Base-by-base conservation (phyloP, 92 coral and sea anemone genomes). In the Diadumene lineata region DNA sequence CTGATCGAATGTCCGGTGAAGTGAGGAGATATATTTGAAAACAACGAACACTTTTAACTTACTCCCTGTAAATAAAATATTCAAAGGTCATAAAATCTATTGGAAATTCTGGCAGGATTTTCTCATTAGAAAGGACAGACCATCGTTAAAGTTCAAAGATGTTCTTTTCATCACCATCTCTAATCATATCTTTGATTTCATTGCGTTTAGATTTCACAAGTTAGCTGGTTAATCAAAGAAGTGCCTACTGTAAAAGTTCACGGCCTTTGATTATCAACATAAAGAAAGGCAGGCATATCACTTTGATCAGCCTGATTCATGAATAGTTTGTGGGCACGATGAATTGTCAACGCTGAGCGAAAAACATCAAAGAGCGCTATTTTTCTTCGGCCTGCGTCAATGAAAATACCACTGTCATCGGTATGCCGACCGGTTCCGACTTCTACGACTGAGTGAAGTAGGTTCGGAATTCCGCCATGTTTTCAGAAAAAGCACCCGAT, bases 391-490 rank as follows among this genome's bases (percentile, higher is more conserved):
- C 24, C 26, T 33, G 56, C 77, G 77, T 72, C 77, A 72, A 72
- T 62, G 27, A n/a, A 18, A 61, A 25, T 16, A 11, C 34, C 30
- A 44, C 73, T 18, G 19, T 56, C 55, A 33, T 31, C 64, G 30
- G 30, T 72, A 21, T 56, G 16, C 33, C 10, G 53, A 43, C 31
- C 67, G 66, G 66, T 72, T 72, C 65, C 77, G 77, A 72, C 55
- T 56, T 32, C 34, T 4, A 26, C 73, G 73, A 46, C 48, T 29
- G 57, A 38, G n/a, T 72, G 77, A 30, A 62, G 68, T 11, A 43
- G 38, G 31, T 15, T 33, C 77, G 77, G 65, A 56, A 72, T 72
- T 72, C 77, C 77, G 77, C 34, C 77, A 56, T 72, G 66, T 72
- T 72, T 72, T 55, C 77, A 56, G 48, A 68, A 43, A 48, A 6